Conservation (phyloP, 2,888 invertebrate species). For the Clusia tigrina region DNA sequence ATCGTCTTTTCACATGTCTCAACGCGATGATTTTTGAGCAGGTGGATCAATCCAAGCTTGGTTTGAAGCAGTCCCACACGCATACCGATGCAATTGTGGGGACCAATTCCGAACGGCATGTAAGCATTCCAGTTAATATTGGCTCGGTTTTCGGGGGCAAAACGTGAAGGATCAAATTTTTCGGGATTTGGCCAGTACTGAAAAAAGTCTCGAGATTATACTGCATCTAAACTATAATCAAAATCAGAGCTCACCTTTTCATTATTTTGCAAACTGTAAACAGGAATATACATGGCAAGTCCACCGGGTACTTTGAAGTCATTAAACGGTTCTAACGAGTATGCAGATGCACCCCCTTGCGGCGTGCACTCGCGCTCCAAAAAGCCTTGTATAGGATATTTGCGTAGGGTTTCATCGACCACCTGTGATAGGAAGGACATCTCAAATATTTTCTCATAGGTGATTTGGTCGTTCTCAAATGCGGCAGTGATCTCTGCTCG, state of each 20-base stretch:
- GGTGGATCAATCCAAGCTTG: too few species aligned
- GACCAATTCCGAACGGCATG: too few species aligned
- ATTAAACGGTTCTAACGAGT: slow-evolving; percentile 45
- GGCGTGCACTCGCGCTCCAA: slow-evolving; percentile 50
- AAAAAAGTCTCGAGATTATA: not conserved
- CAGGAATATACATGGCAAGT: slow-evolving; percentile 49
- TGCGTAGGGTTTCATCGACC: slow-evolving; percentile 50
- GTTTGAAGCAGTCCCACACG: too few species aligned
- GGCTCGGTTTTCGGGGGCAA: slow-evolving; percentile 38
- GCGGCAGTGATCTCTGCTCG: slow-evolving; percentile 60
- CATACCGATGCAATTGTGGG: too few species aligned
- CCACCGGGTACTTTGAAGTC: slow-evolving; percentile 45
- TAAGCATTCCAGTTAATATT: too few species aligned
- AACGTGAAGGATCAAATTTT: too few species aligned
- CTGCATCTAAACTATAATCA: not conserved
- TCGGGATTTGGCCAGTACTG: too few species aligned
- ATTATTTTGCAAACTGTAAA: slow-evolving; percentile 47
- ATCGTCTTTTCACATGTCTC: too few species aligned
- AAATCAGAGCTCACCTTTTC: slow-evolving; percentile 40
- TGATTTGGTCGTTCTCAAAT: slow-evolving; percentile 49
- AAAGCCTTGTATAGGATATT: slow-evolving; percentile 52
- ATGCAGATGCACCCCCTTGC: slow-evolving; percentile 37
- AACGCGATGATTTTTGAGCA: too few species aligned
- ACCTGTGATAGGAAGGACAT: slow-evolving; percentile 64
- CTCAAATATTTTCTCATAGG: slow-evolving; percentile 60